Evolutionary conservation across 2,113 vertebrate species (phyloP).

Genomic region (Pollimyrus isidori): DNA sequence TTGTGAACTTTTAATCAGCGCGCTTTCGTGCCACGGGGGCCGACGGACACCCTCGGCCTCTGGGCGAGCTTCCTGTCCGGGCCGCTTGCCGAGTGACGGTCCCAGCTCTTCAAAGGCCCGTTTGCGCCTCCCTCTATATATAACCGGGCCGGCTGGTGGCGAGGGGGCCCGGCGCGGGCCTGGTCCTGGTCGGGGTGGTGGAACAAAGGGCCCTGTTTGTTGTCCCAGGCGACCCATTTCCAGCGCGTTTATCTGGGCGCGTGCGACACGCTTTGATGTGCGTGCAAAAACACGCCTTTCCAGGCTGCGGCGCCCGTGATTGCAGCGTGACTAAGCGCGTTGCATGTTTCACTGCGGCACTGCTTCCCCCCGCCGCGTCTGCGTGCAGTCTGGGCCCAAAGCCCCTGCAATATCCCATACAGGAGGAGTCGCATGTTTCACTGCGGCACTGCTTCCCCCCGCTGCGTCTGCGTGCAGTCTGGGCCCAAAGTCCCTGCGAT

Average conservation of each 20-base stretch:
- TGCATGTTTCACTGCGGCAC: not conserved
- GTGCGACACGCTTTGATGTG: slow-evolving; percentile 53
- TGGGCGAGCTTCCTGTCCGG: slow-evolving; percentile 56
- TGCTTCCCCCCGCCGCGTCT: not conserved
- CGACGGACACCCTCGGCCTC: slow-evolving; percentile 34
- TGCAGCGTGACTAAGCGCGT: slow-evolving; percentile 16
- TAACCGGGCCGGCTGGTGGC: not conserved
- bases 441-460: not conserved
- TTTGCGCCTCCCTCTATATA: slow-evolving; percentile 14
- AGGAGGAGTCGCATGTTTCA: not conserved
- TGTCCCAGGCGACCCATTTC: slow-evolving; percentile 48
- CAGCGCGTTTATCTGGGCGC: slow-evolving; percentile 43
- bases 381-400: not conserved
- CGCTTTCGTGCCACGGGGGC: slow-evolving; percentile 43
- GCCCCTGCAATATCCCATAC: not conserved
- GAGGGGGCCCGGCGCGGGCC: not conserved
- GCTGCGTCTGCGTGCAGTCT: not conserved
- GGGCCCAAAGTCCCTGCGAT: not conserved
- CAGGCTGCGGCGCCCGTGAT: slow-evolving; percentile 10
- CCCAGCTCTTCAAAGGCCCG: slow-evolving; percentile 30
- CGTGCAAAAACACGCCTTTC: slow-evolving; percentile 35
- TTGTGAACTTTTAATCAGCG: slow-evolving; percentile 27
- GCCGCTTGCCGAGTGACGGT: slow-evolving; percentile 35
- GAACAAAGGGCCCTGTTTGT: slow-evolving; percentile 60
- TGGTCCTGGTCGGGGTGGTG: not conserved